These are phyloP conservation scores for Geotrupes spiniger DNA, from an alignment of 2,888 invertebrate species.

Conservation along the genomic window DNA sequence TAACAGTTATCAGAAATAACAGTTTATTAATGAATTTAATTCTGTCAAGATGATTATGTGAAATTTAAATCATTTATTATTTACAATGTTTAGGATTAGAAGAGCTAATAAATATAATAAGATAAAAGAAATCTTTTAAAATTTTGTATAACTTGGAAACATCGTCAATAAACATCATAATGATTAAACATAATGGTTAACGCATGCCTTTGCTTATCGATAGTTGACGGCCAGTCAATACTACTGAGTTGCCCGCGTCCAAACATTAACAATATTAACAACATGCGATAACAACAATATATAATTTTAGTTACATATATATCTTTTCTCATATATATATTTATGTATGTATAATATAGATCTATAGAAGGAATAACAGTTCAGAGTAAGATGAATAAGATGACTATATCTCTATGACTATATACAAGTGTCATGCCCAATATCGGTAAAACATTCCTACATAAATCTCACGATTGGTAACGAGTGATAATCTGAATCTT, in stretches of 20 bases:
- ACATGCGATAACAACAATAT: constrained; percentile 53
- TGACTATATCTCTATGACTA: constrained; percentile 38
- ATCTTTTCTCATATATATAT: constrained; percentile 36
- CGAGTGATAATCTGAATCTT: constrained; percentile 15
- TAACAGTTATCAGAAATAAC: no score
- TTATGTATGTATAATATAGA: constrained; percentile 31
- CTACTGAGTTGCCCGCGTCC: constrained; percentile 36
- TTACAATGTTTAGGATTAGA: no score
- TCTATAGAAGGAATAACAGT: constrained; percentile 42
- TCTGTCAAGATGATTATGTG: no score
- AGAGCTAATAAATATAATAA: no score
- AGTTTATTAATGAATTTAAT: no score
- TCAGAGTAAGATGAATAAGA: constrained; percentile 37
- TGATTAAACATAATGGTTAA: constrained; percentile 25
- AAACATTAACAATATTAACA: constrained; percentile 53
- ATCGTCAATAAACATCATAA: constrained; percentile 13
- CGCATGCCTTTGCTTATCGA: constrained; percentile 34
- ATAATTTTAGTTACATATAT: constrained; percentile 42
- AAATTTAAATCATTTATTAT: no score
- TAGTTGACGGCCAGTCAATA: constrained; percentile 41
- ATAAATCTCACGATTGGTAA: constrained; percentile 37
- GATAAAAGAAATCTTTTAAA: neutral
- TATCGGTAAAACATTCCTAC: constrained; percentile 17
- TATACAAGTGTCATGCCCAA: constrained; percentile 32
- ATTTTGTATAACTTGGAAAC: constrained; percentile 11